A percentile compares a stretch with the other conserved stretches of the same genome.
Evolutionary conservation across 2,113 vertebrate genomes (phyloP).

Genomic region (Clarias batrachus): DNA sequence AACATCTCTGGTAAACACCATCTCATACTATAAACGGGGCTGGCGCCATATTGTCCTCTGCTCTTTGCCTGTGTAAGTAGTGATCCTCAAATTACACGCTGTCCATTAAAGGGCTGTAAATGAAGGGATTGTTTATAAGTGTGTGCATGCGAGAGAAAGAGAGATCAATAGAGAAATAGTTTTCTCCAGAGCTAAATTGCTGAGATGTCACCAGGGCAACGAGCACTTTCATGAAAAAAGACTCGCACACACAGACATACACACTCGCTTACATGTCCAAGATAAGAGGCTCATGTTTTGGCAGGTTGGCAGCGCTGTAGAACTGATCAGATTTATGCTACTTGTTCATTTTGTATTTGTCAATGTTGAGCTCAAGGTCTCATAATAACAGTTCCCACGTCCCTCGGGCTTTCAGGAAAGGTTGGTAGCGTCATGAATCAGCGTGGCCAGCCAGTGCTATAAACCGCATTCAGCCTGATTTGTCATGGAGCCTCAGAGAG

Average conservation of each 20-base stretch:
- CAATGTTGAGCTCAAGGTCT: conserved; percentile 30
- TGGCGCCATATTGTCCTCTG: neutral
- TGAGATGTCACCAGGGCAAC: conserved; percentile 47
- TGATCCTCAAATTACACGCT: conserved; percentile 31
- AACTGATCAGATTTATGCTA: conserved; percentile 40
- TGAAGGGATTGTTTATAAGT: conserved; percentile 21
- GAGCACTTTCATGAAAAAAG: conserved; percentile 47
- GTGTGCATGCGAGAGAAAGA: neutral
- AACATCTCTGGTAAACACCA: neutral
- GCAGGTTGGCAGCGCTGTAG: conserved; percentile 26
- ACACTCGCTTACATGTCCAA: neutral
- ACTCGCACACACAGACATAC: neutral
- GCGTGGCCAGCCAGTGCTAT: neutral
- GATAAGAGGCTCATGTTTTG: conserved; percentile 5
- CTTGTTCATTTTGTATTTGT: conserved; percentile 40
- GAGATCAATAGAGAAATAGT: neutral
- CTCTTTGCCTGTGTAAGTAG: neutral
- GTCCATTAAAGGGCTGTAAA: conserved; percentile 20
- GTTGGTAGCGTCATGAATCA: conserved; percentile 28
- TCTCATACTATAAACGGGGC: neutral
- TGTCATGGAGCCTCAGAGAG: conserved; percentile 20
- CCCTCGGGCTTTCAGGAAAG: conserved; percentile 12
- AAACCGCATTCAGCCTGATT: conserved; percentile 29
- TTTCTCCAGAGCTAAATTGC: conserved; percentile 1
- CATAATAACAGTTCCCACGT: conserved; percentile 33